Base-by-base conservation (phyloP, 53 echinoderm and acorn worm genomes). In the Astropecten irregularis region DNA sequence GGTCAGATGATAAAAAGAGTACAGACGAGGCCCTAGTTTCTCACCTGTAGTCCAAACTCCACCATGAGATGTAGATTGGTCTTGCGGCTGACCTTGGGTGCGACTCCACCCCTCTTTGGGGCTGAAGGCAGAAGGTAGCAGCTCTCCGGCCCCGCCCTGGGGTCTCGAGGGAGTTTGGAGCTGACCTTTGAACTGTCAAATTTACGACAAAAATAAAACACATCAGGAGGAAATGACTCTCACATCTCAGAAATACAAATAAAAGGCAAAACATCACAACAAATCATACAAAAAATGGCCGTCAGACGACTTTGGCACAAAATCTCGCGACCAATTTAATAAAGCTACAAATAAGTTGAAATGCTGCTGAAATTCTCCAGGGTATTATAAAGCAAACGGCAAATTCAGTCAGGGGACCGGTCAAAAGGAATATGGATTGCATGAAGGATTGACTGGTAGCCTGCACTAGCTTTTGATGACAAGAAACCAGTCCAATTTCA, bases 1-100 rank as follows among this genome's bases (percentile, higher is more conserved):
- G n/a, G n/a, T n/a, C n/a, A n/a, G n/a, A n/a, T n/a, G n/a, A n/a
- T n/a, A n/a, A n/a, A n/a, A n/a, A n/a, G n/a, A n/a, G n/a, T n/a
- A n/a, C n/a, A n/a, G n/a, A n/a, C n/a, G n/a, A n/a, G n/a, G n/a
- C n/a, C n/a, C n/a, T n/a, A 42, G 40, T 20, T 40, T 52, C 85
- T 86, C 28, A 97, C 97, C 94, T 91, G 93, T 0, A 97, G 49
- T 23, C 97, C 97, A 94, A 93, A 97, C 52, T 97, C 97, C 40
- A 97, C 89, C 21, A 97, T 66, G 34, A 97, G 82, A 76, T 97
- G 90, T 30, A 90, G 51, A 52, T 97, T 94, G 36, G 97, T 97
- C 77, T 90, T 93, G 21, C 57, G 69, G 40, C 91, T 89, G 48
- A 88, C 89, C 20, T 88, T 71, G 13, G 97, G 92, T 13, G 56